Conservation (phyloP, 2,113 vertebrate species). For the Brachyistius frenatus region DNA sequence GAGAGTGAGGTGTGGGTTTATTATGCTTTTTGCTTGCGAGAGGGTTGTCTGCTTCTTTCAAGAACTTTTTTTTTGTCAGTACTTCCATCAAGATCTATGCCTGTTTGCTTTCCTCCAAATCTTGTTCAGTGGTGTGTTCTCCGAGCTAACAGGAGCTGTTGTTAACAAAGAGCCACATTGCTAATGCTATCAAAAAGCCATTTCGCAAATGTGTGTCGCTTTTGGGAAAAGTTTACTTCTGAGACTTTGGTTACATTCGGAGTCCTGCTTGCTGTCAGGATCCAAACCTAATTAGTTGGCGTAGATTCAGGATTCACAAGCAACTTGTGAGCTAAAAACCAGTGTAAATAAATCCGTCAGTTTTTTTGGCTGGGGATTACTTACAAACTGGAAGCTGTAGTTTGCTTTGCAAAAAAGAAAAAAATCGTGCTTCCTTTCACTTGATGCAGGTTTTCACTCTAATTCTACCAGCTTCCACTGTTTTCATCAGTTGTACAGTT, state of each 20-base stretch:
- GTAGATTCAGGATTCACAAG: constrained; percentile 1
- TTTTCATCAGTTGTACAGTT: no score
- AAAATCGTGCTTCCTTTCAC: not conserved
- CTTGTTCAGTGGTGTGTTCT: not conserved
- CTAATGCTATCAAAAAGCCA: constrained; percentile 5
- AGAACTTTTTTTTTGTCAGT: no score
- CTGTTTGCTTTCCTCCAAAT: not conserved
- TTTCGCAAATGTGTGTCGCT: not conserved
- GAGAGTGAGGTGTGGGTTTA: not conserved
- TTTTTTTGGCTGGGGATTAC: constrained; percentile 1
- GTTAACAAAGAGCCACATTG: not conserved
- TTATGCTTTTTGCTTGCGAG: not conserved
- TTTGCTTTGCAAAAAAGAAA: not conserved
- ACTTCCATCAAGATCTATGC: not conserved
- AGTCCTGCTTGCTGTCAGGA: not conserved
- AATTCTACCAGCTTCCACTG: not conserved
- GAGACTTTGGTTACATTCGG: not conserved
- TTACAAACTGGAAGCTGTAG: constrained; percentile 8
- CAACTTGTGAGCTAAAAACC: not conserved
- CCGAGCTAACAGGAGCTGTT: constrained; percentile 5
- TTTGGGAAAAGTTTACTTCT: not conserved
- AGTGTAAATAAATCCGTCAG: constrained; percentile 8
- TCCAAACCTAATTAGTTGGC: constrained; percentile 30
- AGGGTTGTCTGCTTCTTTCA: not conserved
- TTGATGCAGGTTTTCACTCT: not conserved